Base-by-base conservation (phyloP, 2,797 vertebrate species). In the Acanthurus tractus region DNA sequence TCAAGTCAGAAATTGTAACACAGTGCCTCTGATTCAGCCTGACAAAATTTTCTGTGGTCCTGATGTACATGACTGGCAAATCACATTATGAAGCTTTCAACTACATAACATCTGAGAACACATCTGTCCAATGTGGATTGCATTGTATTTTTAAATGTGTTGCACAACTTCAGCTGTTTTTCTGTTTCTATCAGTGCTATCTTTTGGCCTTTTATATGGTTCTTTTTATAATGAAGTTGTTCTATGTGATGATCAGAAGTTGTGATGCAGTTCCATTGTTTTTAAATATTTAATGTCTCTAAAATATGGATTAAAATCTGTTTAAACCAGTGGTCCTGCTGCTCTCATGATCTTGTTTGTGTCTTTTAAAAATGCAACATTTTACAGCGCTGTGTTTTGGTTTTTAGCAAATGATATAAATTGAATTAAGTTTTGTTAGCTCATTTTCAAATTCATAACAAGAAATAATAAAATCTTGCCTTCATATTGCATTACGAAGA, bases 231-330 rank as follows among this genome's bases (percentile, higher is more conserved):
- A 95, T 93, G 94, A 95, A 96, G 95, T 88, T 95, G 95, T 96
- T 95, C 96, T 94, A 94, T 95, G 96, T 95, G 95, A 95, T 96
- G 95, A 96, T 96, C 93, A 96, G 96, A 96, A 92, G 95, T 96
- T 95, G 94, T 96, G 95, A 95, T 96, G 96, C 97, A 96, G 94
- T 96, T 96, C 95, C 95, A 95, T 96, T 97, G 95, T 97, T 97
- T 98, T 96, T 96, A 96, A 97, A 97, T 95, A 97, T 95, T 94
- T 95, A 94, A 96, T 96, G 96, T 97, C 94, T 97, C 96, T 96
- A 96, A 96, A 97, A 89, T 92, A 93, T 86, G 82, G 85, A 97
- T 96, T 96, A 95, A 96, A 94, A 96, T 95, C 96, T 96, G 95
- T 96, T 94, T 94, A 92, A 97, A 93, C 92, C 94, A 92, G 92